phyloP scores from a whole-genome alignment of 2,113 vertebrate species.

The Zosterops lateralis region DNA sequence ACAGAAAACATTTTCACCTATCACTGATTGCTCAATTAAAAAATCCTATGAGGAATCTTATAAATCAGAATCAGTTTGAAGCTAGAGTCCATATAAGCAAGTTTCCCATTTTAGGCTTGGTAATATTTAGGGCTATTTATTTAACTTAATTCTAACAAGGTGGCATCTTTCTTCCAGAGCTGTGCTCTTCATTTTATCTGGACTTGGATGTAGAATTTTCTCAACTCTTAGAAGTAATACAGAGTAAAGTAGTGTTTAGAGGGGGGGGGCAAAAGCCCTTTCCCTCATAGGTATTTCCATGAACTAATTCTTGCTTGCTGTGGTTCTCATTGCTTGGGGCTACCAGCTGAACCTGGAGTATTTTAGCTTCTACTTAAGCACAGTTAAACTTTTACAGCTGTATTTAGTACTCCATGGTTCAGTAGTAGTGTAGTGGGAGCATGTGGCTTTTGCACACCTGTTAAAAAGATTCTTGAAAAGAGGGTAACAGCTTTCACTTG shows the following conservation, averaged over 20 bases:
- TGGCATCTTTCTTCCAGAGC: not conserved
- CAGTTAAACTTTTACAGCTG: slow-evolving; percentile 7
- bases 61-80: not conserved
- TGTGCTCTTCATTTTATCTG: not conserved
- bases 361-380: not conserved
- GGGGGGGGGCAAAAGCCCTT: rapidly evolving
- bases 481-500: not conserved
- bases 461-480: not conserved
- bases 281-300: not conserved
- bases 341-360: not conserved
- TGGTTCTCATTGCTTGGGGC: not conserved
- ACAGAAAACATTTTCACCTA: not conserved
- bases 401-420: rapidly evolving
- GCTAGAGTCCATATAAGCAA: rapidly evolving
- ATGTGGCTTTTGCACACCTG: not conserved
- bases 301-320: not conserved
- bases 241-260: not conserved
- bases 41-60: not conserved
- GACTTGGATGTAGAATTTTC: not conserved
- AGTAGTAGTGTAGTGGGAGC: not conserved
- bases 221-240: not conserved
- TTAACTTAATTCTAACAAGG: not conserved
- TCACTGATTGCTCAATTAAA: not conserved
- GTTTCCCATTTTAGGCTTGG: not conserved
- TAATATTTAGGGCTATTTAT: not conserved